Conservation (phyloP, 2,797 vertebrate species). For the Hippocampus kuda region DNA sequence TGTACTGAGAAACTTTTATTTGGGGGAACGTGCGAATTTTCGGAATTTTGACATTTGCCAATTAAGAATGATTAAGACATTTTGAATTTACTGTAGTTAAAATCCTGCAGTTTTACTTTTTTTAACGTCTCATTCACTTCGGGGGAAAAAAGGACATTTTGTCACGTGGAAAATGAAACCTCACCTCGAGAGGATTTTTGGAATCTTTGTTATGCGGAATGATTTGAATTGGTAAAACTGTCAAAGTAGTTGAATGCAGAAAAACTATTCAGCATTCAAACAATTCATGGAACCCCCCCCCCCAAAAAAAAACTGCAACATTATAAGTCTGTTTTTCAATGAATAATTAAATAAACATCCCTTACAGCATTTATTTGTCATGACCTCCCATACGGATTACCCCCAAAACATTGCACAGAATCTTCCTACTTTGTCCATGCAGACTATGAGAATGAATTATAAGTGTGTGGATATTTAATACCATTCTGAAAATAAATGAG, state of each 20-base stretch:
- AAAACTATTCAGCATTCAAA: not conserved
- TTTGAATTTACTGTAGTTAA: no score
- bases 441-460: constrained; percentile 2
- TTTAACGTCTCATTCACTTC: no score
- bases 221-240: not conserved
- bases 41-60: no score
- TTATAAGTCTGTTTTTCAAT: not conserved
- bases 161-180: no score
- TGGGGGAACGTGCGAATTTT: no score
- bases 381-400: constrained; percentile 9
- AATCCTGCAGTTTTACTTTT: no score
- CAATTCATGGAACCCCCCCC: no score
- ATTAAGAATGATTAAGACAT: no score
- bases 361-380: not conserved
- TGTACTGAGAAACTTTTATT: no score
- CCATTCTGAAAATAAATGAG: constrained; percentile 44
- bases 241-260: not conserved
- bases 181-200: not conserved
- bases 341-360: not conserved
- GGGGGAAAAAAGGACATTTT: no score
- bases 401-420: constrained; percentile 17
- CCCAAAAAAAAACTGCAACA: not conserved
- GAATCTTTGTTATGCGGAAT: not conserved
- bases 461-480: constrained; percentile 38
- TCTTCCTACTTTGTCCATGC: constrained; percentile 5